phyloP scores from a whole-genome alignment of 2,113 vertebrate species.

The Uria aalge region DNA sequence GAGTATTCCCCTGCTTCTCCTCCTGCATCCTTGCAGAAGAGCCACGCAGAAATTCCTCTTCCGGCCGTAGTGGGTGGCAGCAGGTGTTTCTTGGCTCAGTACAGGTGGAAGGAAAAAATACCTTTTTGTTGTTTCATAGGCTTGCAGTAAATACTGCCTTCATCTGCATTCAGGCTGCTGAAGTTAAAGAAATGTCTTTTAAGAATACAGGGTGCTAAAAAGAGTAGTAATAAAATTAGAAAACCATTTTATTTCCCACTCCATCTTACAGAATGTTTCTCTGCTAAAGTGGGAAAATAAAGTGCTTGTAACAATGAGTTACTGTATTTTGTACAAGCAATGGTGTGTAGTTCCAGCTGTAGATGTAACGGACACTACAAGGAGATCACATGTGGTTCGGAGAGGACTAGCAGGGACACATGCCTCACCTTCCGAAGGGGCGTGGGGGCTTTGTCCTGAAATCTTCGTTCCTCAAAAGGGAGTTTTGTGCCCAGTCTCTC shows the following conservation, averaged over 20 bases:
- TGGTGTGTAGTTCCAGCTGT: not conserved
- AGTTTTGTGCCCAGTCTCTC: not conserved
- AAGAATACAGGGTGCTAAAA: not conserved
- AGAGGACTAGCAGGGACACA: not conserved
- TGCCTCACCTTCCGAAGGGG: not conserved
- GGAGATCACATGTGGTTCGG: not conserved
- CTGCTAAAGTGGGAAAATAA: not conserved
- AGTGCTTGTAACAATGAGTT: not conserved
- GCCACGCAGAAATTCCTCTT: not conserved
- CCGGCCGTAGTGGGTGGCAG: not conserved
- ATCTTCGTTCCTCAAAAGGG: not conserved
- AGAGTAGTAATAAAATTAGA: not conserved
- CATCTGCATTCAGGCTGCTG: not conserved
- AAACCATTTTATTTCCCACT: not conserved
- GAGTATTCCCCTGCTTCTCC: not conserved
- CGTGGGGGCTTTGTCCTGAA: not conserved
- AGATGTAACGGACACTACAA: not conserved
- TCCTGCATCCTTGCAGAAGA: not conserved
- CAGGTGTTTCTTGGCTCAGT: not conserved
- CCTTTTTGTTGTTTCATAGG: accelerated
- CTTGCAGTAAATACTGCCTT: not conserved
- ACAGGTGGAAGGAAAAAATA: not conserved
- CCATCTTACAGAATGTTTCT: not conserved
- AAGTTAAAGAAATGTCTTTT: not conserved
- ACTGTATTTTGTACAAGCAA: not conserved